phyloP scores from a whole-genome alignment of 2,888 invertebrate genomes.

The Agrochola lota region DNA sequence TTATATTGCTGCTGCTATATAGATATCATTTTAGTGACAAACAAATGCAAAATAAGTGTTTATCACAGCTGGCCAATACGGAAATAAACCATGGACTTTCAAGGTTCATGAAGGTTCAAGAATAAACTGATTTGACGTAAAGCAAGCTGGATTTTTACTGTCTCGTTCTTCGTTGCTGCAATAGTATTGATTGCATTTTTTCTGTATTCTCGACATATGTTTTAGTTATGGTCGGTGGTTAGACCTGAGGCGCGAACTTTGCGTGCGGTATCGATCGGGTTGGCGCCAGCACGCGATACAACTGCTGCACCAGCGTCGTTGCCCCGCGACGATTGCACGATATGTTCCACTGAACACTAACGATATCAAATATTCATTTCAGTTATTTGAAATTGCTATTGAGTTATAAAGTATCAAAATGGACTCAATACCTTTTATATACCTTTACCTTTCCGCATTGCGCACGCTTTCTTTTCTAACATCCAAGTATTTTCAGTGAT shows the following conservation, averaged over 20 bases:
- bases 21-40: slow-evolving; percentile 26
- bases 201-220: slow-evolving; percentile 51
- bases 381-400: slow-evolving; percentile 64
- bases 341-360: slow-evolving; percentile 64
- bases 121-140: slow-evolving; percentile 12
- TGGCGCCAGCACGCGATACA: slow-evolving; percentile 85
- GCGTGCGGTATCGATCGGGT: slow-evolving; percentile 87
- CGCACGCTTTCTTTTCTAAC: slow-evolving; percentile 50
- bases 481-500: slow-evolving; percentile 23
- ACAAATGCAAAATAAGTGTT: background rate
- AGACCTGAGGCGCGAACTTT: slow-evolving; percentile 83
- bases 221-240: slow-evolving; percentile 73
- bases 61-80: background rate
- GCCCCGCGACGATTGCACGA: slow-evolving; percentile 58
- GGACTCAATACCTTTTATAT: slow-evolving; percentile 42
- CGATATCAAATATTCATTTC: slow-evolving; percentile 67
- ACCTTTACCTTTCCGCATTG: slow-evolving; percentile 61
- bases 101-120: background rate
- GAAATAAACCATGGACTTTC: slow-evolving; percentile 25
- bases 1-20: background rate
- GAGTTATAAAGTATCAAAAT: slow-evolving; percentile 51
- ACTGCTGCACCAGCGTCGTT: slow-evolving; percentile 80
- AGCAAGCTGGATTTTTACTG: background rate
- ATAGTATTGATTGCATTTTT: slow-evolving; percentile 40
- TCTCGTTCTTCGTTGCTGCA: slow-evolving; percentile 16